A percentile compares a stretch with the other conserved stretches of the same genome.
Conservation (phyloP, 1,140 invertebrate genomes). For the Drosophila mauritiana region DNA sequence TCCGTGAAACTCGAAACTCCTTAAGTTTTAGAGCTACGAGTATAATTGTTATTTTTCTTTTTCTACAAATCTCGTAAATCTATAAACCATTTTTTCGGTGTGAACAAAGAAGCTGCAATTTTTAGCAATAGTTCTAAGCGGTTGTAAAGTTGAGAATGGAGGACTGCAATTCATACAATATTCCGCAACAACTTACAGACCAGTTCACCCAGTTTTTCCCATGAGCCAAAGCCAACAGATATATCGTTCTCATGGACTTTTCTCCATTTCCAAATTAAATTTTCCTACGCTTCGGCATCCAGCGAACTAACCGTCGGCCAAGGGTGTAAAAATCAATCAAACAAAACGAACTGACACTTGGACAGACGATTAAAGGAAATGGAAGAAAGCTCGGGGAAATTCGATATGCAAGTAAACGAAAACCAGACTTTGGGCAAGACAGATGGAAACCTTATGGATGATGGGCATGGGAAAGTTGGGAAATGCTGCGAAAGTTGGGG, state of each 20-base stretch:
- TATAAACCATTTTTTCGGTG: no score
- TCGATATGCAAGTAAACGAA: conserved; percentile 33
- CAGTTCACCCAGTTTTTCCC: background rate
- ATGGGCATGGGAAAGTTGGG: conserved; percentile 6
- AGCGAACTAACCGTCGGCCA: conserved; percentile 26
- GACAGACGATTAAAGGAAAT: conserved; percentile 47
- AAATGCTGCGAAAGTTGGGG: conserved; percentile 6
- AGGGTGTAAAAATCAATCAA: conserved; percentile 48
- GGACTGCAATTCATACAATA: background rate
- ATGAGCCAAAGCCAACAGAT: background rate
- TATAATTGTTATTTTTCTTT: no score
- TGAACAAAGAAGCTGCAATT: no score
- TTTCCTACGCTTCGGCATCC: conserved; percentile 13
- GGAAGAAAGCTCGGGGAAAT: conserved; percentile 19
- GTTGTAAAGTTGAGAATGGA: no score
- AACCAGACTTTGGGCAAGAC: conserved; percentile 19
- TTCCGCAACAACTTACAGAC: background rate
- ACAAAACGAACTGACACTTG: conserved; percentile 48
- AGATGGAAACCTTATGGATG: conserved; percentile 27
- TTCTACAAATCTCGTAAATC: no score
- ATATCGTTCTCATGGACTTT: background rate
- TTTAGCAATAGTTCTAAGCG: no score
- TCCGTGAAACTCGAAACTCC: background rate
- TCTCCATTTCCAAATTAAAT: conserved; percentile 38
- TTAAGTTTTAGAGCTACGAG: background rate